Conservation (phyloP, 64 coral and sea anemone genomes). For the Astreopora myriophthalma region DNA sequence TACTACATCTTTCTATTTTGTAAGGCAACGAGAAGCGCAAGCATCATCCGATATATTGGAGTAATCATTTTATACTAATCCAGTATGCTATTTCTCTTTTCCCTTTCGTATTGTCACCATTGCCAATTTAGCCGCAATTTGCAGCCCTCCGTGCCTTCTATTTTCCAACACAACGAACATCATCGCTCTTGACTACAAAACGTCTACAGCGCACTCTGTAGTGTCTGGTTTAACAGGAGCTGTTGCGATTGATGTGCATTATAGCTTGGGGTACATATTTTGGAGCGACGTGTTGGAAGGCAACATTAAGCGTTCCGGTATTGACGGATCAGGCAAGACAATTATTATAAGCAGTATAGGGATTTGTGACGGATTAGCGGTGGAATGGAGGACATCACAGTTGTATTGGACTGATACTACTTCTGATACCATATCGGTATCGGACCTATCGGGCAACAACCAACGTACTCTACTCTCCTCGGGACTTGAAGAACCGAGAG, state of each 20-base stretch:
- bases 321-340: background rate
- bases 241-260: conserved; percentile 62
- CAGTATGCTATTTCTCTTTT: background rate
- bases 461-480: background rate
- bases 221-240: conserved; percentile 40
- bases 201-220: background rate
- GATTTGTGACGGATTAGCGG: conserved; percentile 65
- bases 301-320: conserved; percentile 48
- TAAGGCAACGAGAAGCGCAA: too few species aligned
- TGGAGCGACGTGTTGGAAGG: conserved; percentile 55
- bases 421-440: conserved; percentile 52
- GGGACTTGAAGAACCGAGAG: conserved; percentile 50
- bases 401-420: conserved; percentile 75
- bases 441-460: conserved; percentile 48
- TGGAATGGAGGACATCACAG: conserved; percentile 52
- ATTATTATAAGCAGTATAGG: conserved; percentile 38
- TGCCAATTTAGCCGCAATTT: background rate
- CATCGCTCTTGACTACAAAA: conserved; percentile 10
- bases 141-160: conserved; percentile 35
- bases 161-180: conserved; percentile 74
- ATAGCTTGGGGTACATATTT: conserved; percentile 45
- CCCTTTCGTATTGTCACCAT: too few species aligned
- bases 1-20: too few species aligned
- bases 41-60: background rate
- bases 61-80: background rate